Percentiles rank a stretch among this genome's conserved stretches.
Evolutionary conservation across 2,113 vertebrate genomes (phyloP).

Genomic region (Lonchura striata): DNA sequence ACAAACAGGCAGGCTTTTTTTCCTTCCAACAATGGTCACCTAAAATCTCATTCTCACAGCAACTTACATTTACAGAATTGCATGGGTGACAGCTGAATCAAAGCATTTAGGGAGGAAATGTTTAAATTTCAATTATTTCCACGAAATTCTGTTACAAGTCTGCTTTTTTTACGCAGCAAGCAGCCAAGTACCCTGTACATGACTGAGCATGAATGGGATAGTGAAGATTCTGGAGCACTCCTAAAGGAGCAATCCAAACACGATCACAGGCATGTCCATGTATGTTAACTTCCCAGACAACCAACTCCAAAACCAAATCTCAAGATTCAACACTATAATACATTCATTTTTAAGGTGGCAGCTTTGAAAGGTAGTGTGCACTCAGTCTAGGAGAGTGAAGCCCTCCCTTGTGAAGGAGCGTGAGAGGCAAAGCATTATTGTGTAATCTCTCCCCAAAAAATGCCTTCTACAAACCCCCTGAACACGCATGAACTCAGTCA

Average conservation of each 20-base stretch:
- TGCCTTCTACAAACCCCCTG: background rate
- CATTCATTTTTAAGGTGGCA: background rate
- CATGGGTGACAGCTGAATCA: background rate
- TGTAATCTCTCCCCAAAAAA: background rate
- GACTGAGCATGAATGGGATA: background rate
- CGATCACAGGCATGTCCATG: fast-evolving
- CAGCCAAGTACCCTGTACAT: fast-evolving
- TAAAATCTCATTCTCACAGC: background rate
- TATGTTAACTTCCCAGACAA: background rate
- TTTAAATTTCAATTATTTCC: background rate
- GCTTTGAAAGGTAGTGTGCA: background rate
- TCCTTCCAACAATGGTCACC: background rate
- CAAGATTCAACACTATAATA: background rate
- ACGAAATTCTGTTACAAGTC: background rate
- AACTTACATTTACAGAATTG: background rate
- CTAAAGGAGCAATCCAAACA: background rate
- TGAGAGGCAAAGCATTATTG: background rate
- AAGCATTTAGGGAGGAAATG: background rate
- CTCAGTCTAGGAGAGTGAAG: background rate
- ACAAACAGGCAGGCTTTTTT: background rate
- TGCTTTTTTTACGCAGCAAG: background rate
- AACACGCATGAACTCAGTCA: too few relatives aligned
- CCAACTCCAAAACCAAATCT: background rate
- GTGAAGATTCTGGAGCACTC: background rate
- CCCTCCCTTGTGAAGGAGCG: too few relatives aligned